phyloP scores from a whole-genome alignment of 2,888 invertebrate genomes.

The Onchidella celtica region DNA sequence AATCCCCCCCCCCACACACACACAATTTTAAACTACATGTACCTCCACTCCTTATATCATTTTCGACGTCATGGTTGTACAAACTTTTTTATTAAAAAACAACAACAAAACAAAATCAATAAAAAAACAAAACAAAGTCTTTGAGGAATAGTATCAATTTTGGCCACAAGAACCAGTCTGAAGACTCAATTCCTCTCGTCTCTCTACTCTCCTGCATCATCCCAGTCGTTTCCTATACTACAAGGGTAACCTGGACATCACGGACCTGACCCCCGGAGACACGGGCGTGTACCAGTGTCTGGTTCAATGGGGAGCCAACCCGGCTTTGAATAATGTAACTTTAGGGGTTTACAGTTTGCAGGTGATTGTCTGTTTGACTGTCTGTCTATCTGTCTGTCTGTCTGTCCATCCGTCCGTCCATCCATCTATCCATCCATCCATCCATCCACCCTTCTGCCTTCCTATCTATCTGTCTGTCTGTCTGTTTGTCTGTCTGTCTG shows the following conservation, averaged over 20 bases:
- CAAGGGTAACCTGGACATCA: conserved; percentile 39
- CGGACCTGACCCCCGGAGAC: conserved; percentile 32
- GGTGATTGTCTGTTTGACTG: conserved; percentile 7
- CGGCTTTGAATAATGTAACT: conserved; percentile 18
- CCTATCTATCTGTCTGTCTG: not conserved
- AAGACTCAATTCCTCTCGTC: no score
- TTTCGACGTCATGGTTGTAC: no score
- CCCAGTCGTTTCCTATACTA: conserved; percentile 26
- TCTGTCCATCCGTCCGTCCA: not conserved
- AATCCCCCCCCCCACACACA: no score
- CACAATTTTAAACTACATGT: no score
- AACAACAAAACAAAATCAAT: no score
- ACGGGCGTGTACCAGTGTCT: conserved; percentile 29
- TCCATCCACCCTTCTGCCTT: not conserved
- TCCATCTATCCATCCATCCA: not conserved
- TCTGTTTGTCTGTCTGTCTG: not conserved
- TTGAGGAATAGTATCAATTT: no score
- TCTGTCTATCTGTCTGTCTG: not conserved
- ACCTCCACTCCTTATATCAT: no score
- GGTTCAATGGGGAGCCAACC: conserved; percentile 7
- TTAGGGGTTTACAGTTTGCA: conserved; percentile 36
- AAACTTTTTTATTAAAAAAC: no score
- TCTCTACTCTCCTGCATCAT: no score
- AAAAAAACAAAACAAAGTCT: no score
- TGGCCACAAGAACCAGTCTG: no score